phyloP scores from a whole-genome alignment of 2,888 invertebrate species.

The Ctena decussata region DNA sequence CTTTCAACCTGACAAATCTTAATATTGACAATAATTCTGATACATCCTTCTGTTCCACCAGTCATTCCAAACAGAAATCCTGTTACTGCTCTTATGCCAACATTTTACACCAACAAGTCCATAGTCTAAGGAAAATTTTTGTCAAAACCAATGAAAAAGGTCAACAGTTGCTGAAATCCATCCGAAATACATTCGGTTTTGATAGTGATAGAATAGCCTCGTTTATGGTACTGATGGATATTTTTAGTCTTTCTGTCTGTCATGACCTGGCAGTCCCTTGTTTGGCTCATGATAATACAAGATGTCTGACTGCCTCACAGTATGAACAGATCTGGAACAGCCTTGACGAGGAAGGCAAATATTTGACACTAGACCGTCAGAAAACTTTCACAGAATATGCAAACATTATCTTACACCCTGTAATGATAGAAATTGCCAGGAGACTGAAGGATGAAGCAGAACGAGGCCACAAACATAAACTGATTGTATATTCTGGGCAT shows the following conservation, averaged over 20 bases:
- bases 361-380: constrained; percentile 41
- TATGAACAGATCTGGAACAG: constrained; percentile 73
- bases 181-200: constrained; percentile 89
- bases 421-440: constrained; percentile 92
- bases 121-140: constrained; percentile 28
- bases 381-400: constrained; percentile 88
- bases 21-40: constrained; percentile 87
- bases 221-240: constrained; percentile 92
- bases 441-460: constrained; percentile 67
- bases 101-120: constrained; percentile 86
- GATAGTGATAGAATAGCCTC: constrained; percentile 89
- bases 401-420: constrained; percentile 93
- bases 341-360: constrained; percentile 65
- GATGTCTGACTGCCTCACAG: constrained; percentile 71
- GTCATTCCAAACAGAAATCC: constrained; percentile 90
- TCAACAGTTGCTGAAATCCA: constrained; percentile 91
- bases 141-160: constrained; percentile 88
- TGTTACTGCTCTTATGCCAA: constrained; percentile 93
- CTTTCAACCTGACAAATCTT: constrained; percentile 90
- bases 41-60: constrained; percentile 85
- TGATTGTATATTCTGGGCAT: constrained; percentile 96
- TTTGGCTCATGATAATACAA: constrained; percentile 86
- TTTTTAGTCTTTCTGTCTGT: constrained; percentile 94
- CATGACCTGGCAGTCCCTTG: constrained; percentile 95
- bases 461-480: constrained; percentile 71